A percentile compares a stretch with the other conserved stretches of the same genome.
phyloP scores from a whole-genome alignment of 2,797 vertebrate species.

The Salmo trutta region DNA sequence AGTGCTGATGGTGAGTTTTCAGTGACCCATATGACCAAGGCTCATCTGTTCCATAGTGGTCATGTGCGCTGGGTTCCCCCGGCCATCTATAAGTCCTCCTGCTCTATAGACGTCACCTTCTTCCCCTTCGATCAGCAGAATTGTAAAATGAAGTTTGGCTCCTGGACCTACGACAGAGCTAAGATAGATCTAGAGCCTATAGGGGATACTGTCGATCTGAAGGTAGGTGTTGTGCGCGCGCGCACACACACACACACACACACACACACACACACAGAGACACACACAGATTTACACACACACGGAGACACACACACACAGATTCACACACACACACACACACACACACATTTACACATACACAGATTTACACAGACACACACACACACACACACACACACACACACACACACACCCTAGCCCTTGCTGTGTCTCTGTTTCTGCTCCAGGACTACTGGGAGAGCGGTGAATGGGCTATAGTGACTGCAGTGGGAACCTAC shows the following conservation, averaged over 20 bases:
- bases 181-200: conserved; percentile 90
- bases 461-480: conserved; percentile 90
- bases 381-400: not conserved
- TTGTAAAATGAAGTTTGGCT: conserved; percentile 95
- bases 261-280: not conserved
- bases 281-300: not conserved
- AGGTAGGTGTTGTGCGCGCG: conserved; percentile 47
- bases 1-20: conserved; percentile 90
- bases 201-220: conserved; percentile 83
- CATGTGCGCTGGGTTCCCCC: conserved; percentile 85
- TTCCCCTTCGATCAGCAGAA: conserved; percentile 95
- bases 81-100: conserved; percentile 94
- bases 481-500: conserved; percentile 84
- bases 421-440: not conserved
- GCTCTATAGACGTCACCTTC: conserved; percentile 93
- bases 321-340: not conserved
- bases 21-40: conserved; percentile 92
- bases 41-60: conserved; percentile 83
- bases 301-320: not conserved
- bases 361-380: not conserved
- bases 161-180: conserved; percentile 91
- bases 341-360: not conserved
- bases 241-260: not conserved
- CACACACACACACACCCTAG: not conserved
- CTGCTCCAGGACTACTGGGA: conserved; percentile 85